phyloP scores from a whole-genome alignment of 2,113 vertebrate species.

The Pandion haliaetus region DNA sequence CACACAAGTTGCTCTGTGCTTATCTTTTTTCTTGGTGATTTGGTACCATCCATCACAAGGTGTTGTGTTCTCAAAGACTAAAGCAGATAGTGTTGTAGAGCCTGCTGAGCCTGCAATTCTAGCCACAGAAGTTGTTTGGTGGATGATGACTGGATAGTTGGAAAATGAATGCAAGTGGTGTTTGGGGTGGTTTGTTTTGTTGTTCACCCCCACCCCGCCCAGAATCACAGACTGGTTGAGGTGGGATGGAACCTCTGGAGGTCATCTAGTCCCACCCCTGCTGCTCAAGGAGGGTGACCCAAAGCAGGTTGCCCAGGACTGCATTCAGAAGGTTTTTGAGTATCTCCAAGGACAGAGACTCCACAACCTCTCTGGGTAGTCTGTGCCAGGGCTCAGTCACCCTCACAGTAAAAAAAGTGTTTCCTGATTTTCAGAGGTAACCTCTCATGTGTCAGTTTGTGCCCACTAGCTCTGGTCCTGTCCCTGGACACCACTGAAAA shows the following conservation, averaged over 20 bases:
- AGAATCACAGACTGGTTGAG: background rate
- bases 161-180: background rate
- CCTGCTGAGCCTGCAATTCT: background rate
- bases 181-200: background rate
- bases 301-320: background rate
- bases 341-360: background rate
- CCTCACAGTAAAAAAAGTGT: background rate
- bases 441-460: background rate
- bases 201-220: too few relatives aligned
- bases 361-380: background rate
- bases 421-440: background rate
- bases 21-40: accelerated
- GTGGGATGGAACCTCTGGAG: background rate
- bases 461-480: background rate
- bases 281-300: background rate
- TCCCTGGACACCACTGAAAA: too few relatives aligned
- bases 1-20: background rate
- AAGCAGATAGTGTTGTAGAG: background rate
- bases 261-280: background rate
- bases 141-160: background rate
- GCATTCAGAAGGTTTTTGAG: background rate
- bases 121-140: background rate
- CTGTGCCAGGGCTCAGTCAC: background rate
- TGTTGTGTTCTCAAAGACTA: background rate
- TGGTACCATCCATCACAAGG: background rate